Percentiles rank a stretch among this genome's conserved stretches.
These are phyloP conservation scores for Camelus dromedarius DNA, from an alignment of 2,113 vertebrate species.

Conservation along the genomic window DNA sequence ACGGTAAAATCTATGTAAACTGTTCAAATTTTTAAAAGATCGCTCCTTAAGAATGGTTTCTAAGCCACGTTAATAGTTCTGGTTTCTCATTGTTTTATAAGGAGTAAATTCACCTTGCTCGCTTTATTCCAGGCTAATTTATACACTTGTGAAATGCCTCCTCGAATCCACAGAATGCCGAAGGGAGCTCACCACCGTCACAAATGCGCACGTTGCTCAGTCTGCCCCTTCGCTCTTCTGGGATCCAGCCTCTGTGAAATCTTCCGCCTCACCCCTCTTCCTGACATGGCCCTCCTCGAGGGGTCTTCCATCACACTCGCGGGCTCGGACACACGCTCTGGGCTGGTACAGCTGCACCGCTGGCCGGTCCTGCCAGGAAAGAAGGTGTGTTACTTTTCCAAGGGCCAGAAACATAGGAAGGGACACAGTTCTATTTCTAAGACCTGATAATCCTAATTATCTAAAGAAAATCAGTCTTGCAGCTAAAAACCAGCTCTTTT, in stretches of 20 bases:
- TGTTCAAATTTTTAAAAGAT: constrained; percentile 55
- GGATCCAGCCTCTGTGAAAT: constrained; percentile 84
- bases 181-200: constrained; percentile 20
- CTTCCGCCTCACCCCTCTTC: constrained; percentile 87
- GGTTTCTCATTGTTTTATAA: constrained; percentile 49
- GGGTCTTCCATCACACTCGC: constrained; percentile 87
- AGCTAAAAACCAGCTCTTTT: constrained; percentile 18
- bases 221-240: constrained; percentile 89
- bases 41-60: neutral
- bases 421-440: constrained; percentile 54
- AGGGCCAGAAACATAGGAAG: neutral
- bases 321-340: constrained; percentile 91
- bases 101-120: neutral
- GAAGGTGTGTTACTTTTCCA: constrained; percentile 68
- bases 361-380: constrained; percentile 91
- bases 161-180: neutral
- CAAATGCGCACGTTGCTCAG: constrained; percentile 59
- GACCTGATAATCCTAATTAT: neutral
- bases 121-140: neutral
- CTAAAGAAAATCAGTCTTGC: constrained; percentile 52
- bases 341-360: constrained; percentile 97
- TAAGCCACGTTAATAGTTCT: neutral
- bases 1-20: constrained; percentile 57
- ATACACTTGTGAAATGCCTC: constrained; percentile 23
- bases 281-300: constrained; percentile 87